Conservation (phyloP, 2,888 invertebrate species). For the Laspeyria flexula region DNA sequence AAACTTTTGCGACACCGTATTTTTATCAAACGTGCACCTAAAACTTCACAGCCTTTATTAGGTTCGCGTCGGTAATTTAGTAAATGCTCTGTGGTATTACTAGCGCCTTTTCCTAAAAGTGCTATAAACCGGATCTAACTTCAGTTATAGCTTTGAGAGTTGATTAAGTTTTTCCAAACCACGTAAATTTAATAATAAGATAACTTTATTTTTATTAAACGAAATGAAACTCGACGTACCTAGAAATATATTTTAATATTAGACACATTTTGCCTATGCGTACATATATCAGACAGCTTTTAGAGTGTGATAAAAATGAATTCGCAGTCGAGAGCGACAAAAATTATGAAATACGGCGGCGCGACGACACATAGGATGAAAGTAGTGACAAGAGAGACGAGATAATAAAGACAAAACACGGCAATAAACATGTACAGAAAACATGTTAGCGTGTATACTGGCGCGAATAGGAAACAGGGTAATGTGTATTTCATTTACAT, state of each 20-base stretch:
- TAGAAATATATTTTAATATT: conserved; percentile 49
- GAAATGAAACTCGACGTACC: conserved; percentile 20
- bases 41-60: conserved; percentile 80
- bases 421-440: conserved; percentile 75
- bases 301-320: conserved; percentile 59
- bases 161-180: conserved; percentile 67
- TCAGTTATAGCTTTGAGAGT: conserved; percentile 55
- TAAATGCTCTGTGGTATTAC: conserved; percentile 64
- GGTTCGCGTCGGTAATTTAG: conserved; percentile 72
- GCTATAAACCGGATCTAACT: conserved; percentile 61
- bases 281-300: conserved; percentile 60
- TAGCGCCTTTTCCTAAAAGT: conserved; percentile 57
- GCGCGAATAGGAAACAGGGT: conserved; percentile 73
- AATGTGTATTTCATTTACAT: conserved; percentile 83
- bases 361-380: conserved; percentile 47
- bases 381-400: conserved; percentile 67
- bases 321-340: conserved; percentile 51
- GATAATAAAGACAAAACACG: conserved; percentile 77
- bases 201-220: conserved; percentile 31
- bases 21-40: conserved; percentile 81
- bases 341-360: conserved; percentile 64
- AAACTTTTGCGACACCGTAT: conserved; percentile 86
- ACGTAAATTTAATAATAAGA: conserved; percentile 42
- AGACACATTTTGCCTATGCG: conserved; percentile 38
- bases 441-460: conserved; percentile 66